phyloP scores from a whole-genome alignment of 2,888 invertebrate genomes.

The Onthophagus sagittarius region DNA sequence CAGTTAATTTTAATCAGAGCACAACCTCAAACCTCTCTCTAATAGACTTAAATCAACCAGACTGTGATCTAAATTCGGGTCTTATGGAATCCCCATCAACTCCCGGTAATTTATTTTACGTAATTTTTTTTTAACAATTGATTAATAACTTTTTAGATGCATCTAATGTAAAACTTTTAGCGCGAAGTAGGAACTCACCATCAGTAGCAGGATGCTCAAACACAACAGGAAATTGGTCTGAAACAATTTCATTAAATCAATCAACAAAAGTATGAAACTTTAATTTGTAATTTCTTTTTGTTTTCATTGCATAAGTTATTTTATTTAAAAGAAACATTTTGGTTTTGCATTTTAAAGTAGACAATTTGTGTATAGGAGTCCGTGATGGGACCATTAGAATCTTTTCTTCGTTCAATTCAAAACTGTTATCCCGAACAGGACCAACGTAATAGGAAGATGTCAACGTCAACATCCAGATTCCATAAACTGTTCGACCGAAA shows the following conservation, averaged over 20 bases:
- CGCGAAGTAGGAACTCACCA: constrained; percentile 20
- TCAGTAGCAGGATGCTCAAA: constrained; percentile 4
- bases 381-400: constrained; percentile 44
- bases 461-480: not conserved
- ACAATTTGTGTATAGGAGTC: constrained; percentile 24
- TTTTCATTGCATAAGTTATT: not conserved
- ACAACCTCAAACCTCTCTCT: constrained; percentile 25
- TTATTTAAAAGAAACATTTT: not conserved
- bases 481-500: constrained; percentile 1
- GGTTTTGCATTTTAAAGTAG: not conserved
- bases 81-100: constrained; percentile 18
- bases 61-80: constrained; percentile 32
- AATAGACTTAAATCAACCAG: constrained; percentile 38
- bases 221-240: constrained; percentile 26
- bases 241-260: constrained; percentile 30
- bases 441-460: constrained; percentile 31
- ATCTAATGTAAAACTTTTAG: not conserved
- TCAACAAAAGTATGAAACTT: constrained; percentile 27
- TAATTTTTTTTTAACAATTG: no score
- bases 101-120: not conserved
- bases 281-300: not conserved
- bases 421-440: constrained; percentile 45
- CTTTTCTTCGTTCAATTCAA: constrained; percentile 42
- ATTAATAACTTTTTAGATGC: not conserved
- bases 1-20: constrained; percentile 25